phyloP scores from a whole-genome alignment of 2,888 invertebrate species.

The Microctonus hyperodae region DNA sequence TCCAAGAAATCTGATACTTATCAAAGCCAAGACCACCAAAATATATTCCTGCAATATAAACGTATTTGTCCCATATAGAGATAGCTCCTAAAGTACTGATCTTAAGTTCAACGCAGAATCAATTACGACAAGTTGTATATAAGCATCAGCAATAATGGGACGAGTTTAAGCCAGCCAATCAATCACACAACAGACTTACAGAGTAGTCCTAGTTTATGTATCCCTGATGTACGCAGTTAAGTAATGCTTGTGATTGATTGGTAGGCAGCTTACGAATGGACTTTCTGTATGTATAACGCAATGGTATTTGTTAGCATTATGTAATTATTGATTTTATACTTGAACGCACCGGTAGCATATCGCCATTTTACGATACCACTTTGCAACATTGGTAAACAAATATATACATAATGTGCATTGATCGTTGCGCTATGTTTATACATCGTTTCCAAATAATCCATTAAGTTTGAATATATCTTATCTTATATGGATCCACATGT shows the following conservation, averaged over 20 bases:
- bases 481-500: background rate
- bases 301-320: slow-evolving; percentile 37
- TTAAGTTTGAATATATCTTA: too few relatives aligned
- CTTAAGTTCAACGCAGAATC: slow-evolving; percentile 39
- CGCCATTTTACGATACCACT: slow-evolving; percentile 17
- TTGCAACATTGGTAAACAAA: background rate
- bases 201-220: slow-evolving; percentile 16
- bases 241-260: slow-evolving; percentile 43
- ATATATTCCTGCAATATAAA: background rate
- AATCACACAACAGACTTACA: background rate
- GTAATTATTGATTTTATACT: slow-evolving; percentile 42
- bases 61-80: background rate
- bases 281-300: too few relatives aligned
- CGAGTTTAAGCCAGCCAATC: slow-evolving; percentile 13
- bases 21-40: slow-evolving; percentile 19
- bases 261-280: slow-evolving; percentile 29
- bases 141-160: slow-evolving; percentile 34
- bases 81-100: slow-evolving; percentile 23
- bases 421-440: background rate
- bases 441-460: background rate
- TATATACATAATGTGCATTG: background rate
- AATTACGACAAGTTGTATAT: slow-evolving; percentile 39
- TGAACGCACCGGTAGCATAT: slow-evolving; percentile 16
- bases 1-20: slow-evolving; percentile 28
- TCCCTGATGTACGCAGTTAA: slow-evolving; percentile 35